Evolutionary conservation across 2,113 vertebrate species (phyloP).

Genomic region (Bos javanicus): DNA sequence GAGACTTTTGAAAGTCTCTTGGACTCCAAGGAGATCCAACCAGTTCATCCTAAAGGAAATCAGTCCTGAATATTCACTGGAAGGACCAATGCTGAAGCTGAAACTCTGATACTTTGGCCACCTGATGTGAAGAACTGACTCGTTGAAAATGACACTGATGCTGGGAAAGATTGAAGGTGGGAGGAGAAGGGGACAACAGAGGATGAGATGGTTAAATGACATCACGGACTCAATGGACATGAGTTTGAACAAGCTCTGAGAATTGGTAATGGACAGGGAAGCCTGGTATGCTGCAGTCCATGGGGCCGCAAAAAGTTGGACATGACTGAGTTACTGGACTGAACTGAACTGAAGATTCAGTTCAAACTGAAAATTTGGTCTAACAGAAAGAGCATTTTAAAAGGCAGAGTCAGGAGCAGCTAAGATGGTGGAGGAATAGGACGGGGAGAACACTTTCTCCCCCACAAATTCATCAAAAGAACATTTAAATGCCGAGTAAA

Average conservation of each 20-base stretch:
- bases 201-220: background rate
- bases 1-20: background rate
- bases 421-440: too few relatives aligned
- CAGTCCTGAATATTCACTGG: background rate
- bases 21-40: background rate
- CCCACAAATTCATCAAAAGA: too few relatives aligned
- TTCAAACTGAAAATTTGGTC: background rate
- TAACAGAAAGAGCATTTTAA: background rate
- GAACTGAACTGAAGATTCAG: background rate
- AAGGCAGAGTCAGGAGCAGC: background rate
- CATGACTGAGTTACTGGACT: background rate
- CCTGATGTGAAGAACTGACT: background rate
- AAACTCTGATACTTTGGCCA: background rate
- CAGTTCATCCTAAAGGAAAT: background rate
- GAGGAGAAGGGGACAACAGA: background rate
- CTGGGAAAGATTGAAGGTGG: background rate
- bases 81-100: background rate
- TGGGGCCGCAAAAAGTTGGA: fast-evolving
- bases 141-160: background rate
- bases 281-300: background rate
- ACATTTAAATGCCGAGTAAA: too few relatives aligned
- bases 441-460: too few relatives aligned
- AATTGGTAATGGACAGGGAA: background rate
- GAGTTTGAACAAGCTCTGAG: background rate
- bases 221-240: fast-evolving